A percentile compares a stretch with the other conserved stretches of the same genome.
These are phyloP conservation scores for Muscidifurax raptorellus DNA, from an alignment of 1,140 invertebrate genomes.

Conservation along the genomic window DNA sequence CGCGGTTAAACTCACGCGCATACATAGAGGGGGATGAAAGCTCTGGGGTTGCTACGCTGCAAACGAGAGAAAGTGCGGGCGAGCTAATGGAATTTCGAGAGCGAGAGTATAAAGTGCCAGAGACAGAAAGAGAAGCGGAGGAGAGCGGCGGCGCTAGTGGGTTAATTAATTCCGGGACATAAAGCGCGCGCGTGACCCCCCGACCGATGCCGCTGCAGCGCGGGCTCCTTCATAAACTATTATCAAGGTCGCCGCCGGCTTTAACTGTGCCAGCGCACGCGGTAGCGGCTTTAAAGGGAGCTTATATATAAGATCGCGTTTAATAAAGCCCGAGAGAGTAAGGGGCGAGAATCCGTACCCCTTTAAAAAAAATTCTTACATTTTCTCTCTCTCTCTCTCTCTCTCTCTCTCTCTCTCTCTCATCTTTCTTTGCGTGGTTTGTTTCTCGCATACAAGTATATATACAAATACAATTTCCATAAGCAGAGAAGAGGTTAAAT, in stretches of 20 bases:
- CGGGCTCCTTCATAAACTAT: slow-evolving; percentile 71
- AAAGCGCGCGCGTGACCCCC: slow-evolving; percentile 63
- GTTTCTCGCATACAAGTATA: slow-evolving; percentile 50
- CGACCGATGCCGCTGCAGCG: not conserved
- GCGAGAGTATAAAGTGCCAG: slow-evolving; percentile 68
- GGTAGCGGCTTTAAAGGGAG: slow-evolving; percentile 63
- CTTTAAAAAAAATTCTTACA: no score
- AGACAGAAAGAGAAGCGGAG: slow-evolving; percentile 54
- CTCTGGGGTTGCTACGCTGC: not conserved
- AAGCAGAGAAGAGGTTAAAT: not conserved
- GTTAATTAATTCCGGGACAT: slow-evolving; percentile 74
- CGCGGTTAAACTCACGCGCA: slow-evolving; percentile 6
- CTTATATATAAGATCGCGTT: slow-evolving; percentile 53
- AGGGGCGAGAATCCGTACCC: not conserved
- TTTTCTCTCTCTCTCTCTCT: no score
- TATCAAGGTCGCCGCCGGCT: slow-evolving; percentile 70
- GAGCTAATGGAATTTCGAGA: slow-evolving; percentile 70
- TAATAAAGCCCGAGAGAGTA: slow-evolving; percentile 57
- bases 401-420: no score
- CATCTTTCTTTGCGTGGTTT: no score
- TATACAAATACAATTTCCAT: slow-evolving; percentile 26
- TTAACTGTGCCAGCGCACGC: slow-evolving; percentile 68
- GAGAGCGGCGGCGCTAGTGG: slow-evolving; percentile 61
- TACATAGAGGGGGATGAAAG: slow-evolving; percentile 14
- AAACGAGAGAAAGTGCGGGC: slow-evolving; percentile 45